These are phyloP conservation scores for Syndactyla subalaris DNA, from an alignment of 2,797 vertebrate species.

Conservation along the genomic window DNA sequence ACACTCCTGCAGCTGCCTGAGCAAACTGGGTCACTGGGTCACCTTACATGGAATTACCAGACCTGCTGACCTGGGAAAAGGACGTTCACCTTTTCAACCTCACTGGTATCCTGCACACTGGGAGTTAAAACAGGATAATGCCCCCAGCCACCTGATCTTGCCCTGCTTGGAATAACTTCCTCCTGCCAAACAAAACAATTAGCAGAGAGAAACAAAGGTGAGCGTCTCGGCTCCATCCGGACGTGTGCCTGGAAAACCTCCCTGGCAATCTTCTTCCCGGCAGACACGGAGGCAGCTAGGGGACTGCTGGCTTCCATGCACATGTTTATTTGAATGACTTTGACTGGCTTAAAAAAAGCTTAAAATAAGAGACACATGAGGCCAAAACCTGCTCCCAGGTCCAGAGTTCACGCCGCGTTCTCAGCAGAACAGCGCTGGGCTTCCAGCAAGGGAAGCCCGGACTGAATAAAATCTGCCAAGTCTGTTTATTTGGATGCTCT, in stretches of 20 bases:
- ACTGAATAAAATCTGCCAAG: not conserved
- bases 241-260: not conserved
- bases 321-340: not conserved
- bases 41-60: not conserved
- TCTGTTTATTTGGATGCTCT: constrained; percentile 45
- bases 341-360: not conserved
- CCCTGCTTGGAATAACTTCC: not conserved
- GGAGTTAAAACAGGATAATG: not conserved
- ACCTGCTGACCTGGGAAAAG: not conserved
- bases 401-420: not conserved
- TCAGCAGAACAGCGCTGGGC: not conserved
- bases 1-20: not conserved
- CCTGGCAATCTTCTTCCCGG: not conserved
- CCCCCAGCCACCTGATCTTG: not conserved
- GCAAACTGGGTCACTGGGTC: not conserved
- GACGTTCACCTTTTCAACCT: not conserved
- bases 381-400: not conserved
- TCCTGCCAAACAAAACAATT: not conserved
- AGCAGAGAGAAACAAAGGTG: constrained; percentile 10
- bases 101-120: not conserved
- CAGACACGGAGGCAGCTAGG: not conserved
- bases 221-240: not conserved
- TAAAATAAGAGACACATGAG: not conserved
- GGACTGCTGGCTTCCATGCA: not conserved
- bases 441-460: not conserved